These are phyloP conservation scores for Nomada hirtipes DNA, from an alignment of 2,888 invertebrate species.

Conservation along the genomic window DNA sequence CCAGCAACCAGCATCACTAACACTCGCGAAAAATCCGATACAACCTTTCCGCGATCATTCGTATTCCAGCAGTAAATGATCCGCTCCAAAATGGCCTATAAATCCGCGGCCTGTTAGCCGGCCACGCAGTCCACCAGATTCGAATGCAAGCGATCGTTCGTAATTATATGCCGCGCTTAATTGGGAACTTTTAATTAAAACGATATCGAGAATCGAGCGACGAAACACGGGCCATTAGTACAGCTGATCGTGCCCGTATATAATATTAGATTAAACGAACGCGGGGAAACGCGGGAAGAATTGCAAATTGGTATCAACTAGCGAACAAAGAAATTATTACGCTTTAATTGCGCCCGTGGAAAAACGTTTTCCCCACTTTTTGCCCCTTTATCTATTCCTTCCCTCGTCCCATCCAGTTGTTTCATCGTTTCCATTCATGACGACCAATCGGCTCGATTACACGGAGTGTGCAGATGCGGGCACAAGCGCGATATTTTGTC, in stretches of 20 bases:
- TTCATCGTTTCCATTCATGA: constrained; percentile 33
- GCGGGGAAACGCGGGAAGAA: background rate
- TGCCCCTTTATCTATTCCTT: background rate
- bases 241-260: constrained; percentile 19
- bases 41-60: constrained; percentile 29
- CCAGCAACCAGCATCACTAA: background rate
- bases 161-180: constrained; percentile 56
- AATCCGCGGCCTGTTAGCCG: constrained; percentile 47
- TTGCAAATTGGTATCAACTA: constrained; percentile 1
- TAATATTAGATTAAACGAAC: constrained; percentile 48
- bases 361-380: background rate
- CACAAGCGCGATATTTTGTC: constrained; percentile 52
- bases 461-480: constrained; percentile 39
- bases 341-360: constrained; percentile 26
- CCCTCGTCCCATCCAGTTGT: background rate
- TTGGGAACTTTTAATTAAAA: constrained; percentile 55
- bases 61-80: constrained; percentile 33
- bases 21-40: constrained; percentile 9
- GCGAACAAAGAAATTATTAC: constrained; percentile 23
- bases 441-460: constrained; percentile 65
- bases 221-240: constrained; percentile 49
- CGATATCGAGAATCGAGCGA: constrained; percentile 37
- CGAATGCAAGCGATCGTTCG: constrained; percentile 35
- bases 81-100: constrained; percentile 38
- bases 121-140: background rate